phyloP scores from a whole-genome alignment of 2,888 invertebrate species.

The Mechanitis mazaeus region DNA sequence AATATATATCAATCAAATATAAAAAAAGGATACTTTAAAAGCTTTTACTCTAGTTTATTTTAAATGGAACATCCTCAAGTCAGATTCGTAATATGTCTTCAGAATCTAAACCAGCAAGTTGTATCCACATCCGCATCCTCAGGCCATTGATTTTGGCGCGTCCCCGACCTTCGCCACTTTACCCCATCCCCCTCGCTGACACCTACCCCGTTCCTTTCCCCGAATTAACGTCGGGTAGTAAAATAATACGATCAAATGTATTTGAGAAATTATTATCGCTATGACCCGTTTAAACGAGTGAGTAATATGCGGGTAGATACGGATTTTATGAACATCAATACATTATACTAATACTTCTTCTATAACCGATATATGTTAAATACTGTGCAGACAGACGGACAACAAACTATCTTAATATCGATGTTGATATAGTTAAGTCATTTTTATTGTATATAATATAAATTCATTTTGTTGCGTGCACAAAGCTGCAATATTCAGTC shows the following conservation, averaged over 20 bases:
- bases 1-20: too few relatives aligned
- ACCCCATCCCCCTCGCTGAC: constrained; percentile 4
- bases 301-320: too few relatives aligned
- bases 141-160: constrained; percentile 33
- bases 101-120: constrained; percentile 5
- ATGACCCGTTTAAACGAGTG: background rate
- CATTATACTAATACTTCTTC: too few relatives aligned
- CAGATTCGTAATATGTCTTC: background rate
- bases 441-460: too few relatives aligned
- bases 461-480: too few relatives aligned
- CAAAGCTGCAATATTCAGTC: too few relatives aligned
- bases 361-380: too few relatives aligned
- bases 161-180: constrained; percentile 31
- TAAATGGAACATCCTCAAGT: too few relatives aligned
- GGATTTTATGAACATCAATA: too few relatives aligned
- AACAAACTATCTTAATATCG: too few relatives aligned
- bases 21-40: background rate
- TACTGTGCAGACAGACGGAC: too few relatives aligned
- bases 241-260: background rate
- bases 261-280: background rate
- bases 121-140: constrained; percentile 16
- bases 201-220: constrained; percentile 7
- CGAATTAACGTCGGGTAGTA: background rate
- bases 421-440: too few relatives aligned
- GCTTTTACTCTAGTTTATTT: background rate